Percentiles rank a stretch among this genome's conserved stretches.
phyloP scores from a whole-genome alignment of 2,888 invertebrate species.

The Drosophila atroscutellata region DNA sequence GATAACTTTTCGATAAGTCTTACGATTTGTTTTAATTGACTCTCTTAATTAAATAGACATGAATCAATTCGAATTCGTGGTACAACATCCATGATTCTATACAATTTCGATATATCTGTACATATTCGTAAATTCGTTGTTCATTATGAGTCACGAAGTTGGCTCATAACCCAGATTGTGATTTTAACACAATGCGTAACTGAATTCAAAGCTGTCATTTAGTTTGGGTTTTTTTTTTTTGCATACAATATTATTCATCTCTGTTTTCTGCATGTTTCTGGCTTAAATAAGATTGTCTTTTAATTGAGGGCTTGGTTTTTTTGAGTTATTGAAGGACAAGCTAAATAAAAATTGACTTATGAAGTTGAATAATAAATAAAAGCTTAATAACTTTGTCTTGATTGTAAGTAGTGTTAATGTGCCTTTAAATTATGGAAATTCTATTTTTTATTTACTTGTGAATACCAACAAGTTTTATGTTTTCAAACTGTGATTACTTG shows the following conservation, averaged over 20 bases:
- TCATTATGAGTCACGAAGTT: constrained; percentile 34
- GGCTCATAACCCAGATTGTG: constrained; percentile 9
- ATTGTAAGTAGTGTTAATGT: constrained; percentile 8
- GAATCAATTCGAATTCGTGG: neutral
- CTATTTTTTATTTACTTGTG: neutral
- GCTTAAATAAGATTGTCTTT: constrained; percentile 25
- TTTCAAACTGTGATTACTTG: neutral
- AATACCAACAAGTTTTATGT: neutral
- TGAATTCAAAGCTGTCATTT: constrained; percentile 37
- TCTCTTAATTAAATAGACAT: neutral
- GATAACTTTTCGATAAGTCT: neutral
- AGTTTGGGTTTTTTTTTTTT: constrained; percentile 36
- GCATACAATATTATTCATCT: neutral
- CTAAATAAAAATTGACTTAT: constrained; percentile 15
- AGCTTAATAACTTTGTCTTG: neutral
- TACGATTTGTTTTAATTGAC: neutral
- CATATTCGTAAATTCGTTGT: neutral
- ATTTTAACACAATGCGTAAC: constrained; percentile 52
- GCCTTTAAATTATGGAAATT: neutral
- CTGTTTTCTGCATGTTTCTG: constrained; percentile 10
- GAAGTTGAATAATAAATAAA: constrained; percentile 6
- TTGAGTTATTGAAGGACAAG: constrained; percentile 47
- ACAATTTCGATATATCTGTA: neutral
- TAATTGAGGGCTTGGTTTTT: constrained; percentile 15
- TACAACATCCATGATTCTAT: neutral